Evolutionary conservation across 2,888 invertebrate genomes (phyloP), one percentile per base, ranked within the genome.

Genomic region (Xestoiulus laeticollis): DNA sequence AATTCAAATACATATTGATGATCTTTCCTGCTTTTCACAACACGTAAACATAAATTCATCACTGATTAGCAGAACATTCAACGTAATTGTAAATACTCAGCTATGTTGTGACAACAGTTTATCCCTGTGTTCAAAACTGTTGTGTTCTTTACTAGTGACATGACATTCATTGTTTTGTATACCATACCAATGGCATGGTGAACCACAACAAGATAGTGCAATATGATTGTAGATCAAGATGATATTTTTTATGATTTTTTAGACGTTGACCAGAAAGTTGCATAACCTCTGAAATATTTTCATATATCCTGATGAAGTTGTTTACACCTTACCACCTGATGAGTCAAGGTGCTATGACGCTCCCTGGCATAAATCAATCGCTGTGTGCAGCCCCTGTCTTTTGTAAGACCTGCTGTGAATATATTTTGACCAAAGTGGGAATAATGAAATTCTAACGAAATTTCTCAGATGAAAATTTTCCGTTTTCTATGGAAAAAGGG

Each of bases 401-500:
- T 53, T 53, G n/a, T 53, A n/a, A n/a, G 53, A 53, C 53, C 48
- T 16, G 16, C 48, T 38, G 38, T 38, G 38, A 38, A 38, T 38
- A 38, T 38, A 38, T 38, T 38, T 38, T 6, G 38, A 38, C 38
- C 12, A 48, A 16, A 48, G 48, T 48, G 48, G 48, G 16, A 16
- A 53, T 53, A 53, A 53, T 53, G 53, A 6, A n/a, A 53, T 53
- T 53, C 53, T n/a, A 53, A 16, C 53, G 53, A 53, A 53, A 53
- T 53, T 53, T 53, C 53, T 53, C 19, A 19, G 53, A 53, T 53
- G 53, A 53, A 53, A 53, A 19, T 53, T 53, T n/a, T 53, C n/a
- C 19, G 53, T 53, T 53, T 53, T 53, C 53, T n/a, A 53, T 53
- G 53, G 53, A 53, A 53, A 53, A 53, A 53, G 53, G 53, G 53